Evolutionary conservation across 1,140 invertebrate genomes (phyloP), one percentile per base, ranked within the genome.

Genomic region (Diabrotica undecimpunctata): DNA sequence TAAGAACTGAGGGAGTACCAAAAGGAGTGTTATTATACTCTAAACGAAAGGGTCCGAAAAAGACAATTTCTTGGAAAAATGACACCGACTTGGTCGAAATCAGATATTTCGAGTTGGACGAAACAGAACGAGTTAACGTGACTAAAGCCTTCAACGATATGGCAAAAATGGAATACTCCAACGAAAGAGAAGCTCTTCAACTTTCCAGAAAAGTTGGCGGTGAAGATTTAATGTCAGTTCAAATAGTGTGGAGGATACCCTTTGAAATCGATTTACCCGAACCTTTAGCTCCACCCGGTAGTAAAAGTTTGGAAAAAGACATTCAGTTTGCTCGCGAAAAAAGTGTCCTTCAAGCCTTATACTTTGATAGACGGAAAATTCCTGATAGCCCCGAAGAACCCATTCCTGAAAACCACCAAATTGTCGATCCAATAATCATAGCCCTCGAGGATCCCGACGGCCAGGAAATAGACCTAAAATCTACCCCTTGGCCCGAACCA

Each of bases 111-210:
- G 94, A 96, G 78, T 78, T 96, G 52, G 95, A 97, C 80, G 94
- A 96, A 81, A 96, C 89, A 5, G 95, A 97, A 81, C 86, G 95
- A 75, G 93, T 96, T 0, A 97, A 97, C 81, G 95, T 97, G 0
- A 95, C 93, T 0, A 91, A 92, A 78, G 91, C 91, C 37, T 97
- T 96, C 79, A 88, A 86, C n/a, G 93, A 95, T 70, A 90, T 95
- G 89, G 95, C 94, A 77, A 88, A 91, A 76, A 88, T 94, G 82
- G 95, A 97, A 75, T 89, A 91, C 64, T 84, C 87, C 67, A 83
- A 89, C 70, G 95, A 97, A 79, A 86, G 93, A 60, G 89, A 95
- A 80, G 90, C 91, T 35, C 82, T 92, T 74, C 70, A 64, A 14
- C 86, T 90, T 79, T 87, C 86, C 0, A 86, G 91, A 68, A 91